These are phyloP conservation scores for Pyrocephalus nanus DNA, from an alignment of 2,797 vertebrate genomes.

Conservation along the genomic window DNA sequence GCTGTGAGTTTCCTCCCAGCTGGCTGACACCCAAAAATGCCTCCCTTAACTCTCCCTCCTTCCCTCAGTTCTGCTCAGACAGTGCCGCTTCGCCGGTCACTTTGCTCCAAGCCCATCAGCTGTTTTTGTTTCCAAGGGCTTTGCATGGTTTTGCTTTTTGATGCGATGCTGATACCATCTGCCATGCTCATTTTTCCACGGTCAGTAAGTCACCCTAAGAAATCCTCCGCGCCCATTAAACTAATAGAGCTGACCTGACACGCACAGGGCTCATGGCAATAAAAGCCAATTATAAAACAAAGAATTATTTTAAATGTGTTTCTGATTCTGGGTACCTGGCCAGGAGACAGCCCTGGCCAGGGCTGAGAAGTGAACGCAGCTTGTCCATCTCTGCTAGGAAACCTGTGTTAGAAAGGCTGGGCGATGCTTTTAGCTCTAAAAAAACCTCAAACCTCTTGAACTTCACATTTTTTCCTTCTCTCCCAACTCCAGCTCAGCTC, in stretches of 20 bases:
- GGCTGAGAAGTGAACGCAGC: neutral
- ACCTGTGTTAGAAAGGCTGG: neutral
- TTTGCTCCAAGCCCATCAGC: constrained; percentile 33
- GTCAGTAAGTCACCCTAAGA: constrained; percentile 54
- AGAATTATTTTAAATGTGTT: constrained; percentile 14
- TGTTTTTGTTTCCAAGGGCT: constrained; percentile 48
- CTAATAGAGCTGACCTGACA: constrained; percentile 32
- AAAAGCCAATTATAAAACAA: constrained; percentile 28
- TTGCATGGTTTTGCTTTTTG: constrained; percentile 15
- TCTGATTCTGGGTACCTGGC: neutral
- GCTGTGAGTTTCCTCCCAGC: neutral
- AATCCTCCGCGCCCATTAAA: constrained; percentile 54
- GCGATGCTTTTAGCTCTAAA: neutral
- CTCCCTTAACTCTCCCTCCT: neutral
- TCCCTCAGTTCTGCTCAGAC: neutral
- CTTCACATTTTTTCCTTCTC: constrained; percentile 1
- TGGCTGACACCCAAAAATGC: constrained; percentile 1
- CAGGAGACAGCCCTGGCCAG: neutral
- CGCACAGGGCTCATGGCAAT: neutral
- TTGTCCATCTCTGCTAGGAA: neutral
- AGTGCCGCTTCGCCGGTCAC: neutral
- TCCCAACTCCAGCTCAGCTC: neutral
- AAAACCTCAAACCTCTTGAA: neutral
- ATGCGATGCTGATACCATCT: constrained; percentile 32
- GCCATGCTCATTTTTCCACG: neutral